Conservation (phyloP, 1,140 invertebrate species). For the Papilio xuthus region DNA sequence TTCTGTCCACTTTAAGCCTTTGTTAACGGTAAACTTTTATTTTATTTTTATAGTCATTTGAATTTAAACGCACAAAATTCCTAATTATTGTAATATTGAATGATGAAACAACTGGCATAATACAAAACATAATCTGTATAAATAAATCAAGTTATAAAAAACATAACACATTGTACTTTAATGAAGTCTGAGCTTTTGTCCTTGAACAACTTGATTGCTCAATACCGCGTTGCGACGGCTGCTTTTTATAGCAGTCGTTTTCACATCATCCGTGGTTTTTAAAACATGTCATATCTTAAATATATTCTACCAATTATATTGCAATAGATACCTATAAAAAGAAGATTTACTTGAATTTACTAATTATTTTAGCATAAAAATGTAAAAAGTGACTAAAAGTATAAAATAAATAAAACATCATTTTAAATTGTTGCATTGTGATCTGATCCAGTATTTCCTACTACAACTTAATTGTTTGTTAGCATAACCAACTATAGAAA, state of each 20-base stretch:
- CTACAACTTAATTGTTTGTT: not conserved
- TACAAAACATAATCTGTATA: too few species aligned
- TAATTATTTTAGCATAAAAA: not conserved
- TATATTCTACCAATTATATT: not conserved
- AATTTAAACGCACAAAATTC: too few species aligned
- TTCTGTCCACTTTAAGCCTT: too few species aligned
- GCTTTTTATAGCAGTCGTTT: not conserved
- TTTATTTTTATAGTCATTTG: too few species aligned
- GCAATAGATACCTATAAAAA: not conserved
- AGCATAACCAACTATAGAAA: not conserved
- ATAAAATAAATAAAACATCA: too few species aligned
- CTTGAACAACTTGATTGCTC: conserved; percentile 11
- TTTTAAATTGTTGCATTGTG: too few species aligned
- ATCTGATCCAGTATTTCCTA: not conserved
- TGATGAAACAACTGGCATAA: too few species aligned
- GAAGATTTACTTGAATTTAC: not conserved
- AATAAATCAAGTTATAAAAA: too few species aligned
- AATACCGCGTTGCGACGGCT: conserved; percentile 1
- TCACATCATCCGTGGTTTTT: not conserved
- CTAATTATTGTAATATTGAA: too few species aligned
- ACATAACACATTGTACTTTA: not conserved
- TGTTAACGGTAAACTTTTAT: too few species aligned
- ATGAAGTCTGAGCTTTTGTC: conserved; percentile 7
- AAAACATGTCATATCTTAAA: not conserved
- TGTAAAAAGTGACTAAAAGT: not conserved